Evolutionary conservation across 2,888 invertebrate genomes (phyloP), one percentile per base, ranked within the genome.

Genomic region (Apodemia zela): DNA sequence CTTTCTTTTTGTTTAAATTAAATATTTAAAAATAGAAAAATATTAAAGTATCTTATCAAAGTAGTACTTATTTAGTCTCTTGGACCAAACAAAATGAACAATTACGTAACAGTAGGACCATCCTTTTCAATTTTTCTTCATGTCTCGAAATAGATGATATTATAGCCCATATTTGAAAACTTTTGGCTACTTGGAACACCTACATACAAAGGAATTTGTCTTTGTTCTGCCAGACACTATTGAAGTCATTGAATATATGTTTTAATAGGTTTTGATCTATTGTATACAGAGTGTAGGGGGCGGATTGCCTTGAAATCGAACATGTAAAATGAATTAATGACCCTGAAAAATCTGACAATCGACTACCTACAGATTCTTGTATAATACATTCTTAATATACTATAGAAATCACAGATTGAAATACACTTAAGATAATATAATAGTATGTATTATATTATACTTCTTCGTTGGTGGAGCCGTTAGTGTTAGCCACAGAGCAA

Each of bases 211-310:
- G 45, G 45, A 45, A 45, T 45, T n/a, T 45, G 45, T 45, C 45
- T 45, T 45, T 45, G n/a, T 45, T 45, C 45, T 45, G 45, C n/a
- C n/a, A 45, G 45, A 45, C 45, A 45, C 45, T 45, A 45, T n/a
- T 45, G 45, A 45, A 45, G 45, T 45, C n/a, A 45, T 45, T 45
- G 45, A 45, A 45, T 45, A 45, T 45, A 5, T 15, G 45, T 45
- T n/a, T n/a, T n/a, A n/a, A 45, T 45, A 45, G 45, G 7, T 45
- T 45, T 45, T 5, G 45, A 45, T 45, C 45, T 45, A 45, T 45
- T 45, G 45, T 45, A 45, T n/a, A 45, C 45, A n/a, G n/a, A 15
- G n/a, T 45, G 45, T 45, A 45, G 45, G 45, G 45, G 17, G n/a
- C 45, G n/a, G 45, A 45, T 45, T n/a, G 45, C n/a, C 45, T 45